phyloP scores from a whole-genome alignment of 1,140 invertebrate genomes.

The Heliothis subflexa region DNA sequence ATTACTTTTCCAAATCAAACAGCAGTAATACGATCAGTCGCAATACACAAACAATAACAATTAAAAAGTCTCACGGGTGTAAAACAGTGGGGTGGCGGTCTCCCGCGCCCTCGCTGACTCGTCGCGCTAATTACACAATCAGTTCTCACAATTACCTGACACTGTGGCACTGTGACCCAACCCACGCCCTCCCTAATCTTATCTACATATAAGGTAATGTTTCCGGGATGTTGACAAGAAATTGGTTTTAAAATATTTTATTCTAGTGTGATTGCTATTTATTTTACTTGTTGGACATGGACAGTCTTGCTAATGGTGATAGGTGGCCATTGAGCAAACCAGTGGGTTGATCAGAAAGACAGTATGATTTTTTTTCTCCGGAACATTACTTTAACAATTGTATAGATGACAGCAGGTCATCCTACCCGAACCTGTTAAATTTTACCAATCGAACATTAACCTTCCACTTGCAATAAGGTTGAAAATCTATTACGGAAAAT shows the following conservation, averaged over 20 bases:
- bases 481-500: no score
- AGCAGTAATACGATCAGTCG: conserved; percentile 15
- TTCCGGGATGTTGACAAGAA: neutral
- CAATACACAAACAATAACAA: conserved; percentile 66
- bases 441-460: no score
- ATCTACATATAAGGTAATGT: conserved; percentile 20
- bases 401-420: no score
- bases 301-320: no score
- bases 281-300: no score
- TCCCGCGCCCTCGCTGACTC: conserved; percentile 79
- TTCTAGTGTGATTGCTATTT: no score
- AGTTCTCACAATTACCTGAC: conserved; percentile 81
- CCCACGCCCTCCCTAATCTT: conserved; percentile 36
- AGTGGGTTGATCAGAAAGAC: no score
- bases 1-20: conserved; percentile 27
- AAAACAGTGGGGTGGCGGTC: conserved; percentile 62
- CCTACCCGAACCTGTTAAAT: no score
- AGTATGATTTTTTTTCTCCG: no score
- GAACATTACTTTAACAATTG: no score
- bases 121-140: conserved; percentile 82
- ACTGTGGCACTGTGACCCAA: conserved; percentile 53
- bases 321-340: no score
- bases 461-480: no score
- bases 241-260: neutral
- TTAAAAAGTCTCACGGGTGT: conserved; percentile 80